Conservation (phyloP, 2,797 vertebrate species). For the Champsocephalus gunnari region DNA sequence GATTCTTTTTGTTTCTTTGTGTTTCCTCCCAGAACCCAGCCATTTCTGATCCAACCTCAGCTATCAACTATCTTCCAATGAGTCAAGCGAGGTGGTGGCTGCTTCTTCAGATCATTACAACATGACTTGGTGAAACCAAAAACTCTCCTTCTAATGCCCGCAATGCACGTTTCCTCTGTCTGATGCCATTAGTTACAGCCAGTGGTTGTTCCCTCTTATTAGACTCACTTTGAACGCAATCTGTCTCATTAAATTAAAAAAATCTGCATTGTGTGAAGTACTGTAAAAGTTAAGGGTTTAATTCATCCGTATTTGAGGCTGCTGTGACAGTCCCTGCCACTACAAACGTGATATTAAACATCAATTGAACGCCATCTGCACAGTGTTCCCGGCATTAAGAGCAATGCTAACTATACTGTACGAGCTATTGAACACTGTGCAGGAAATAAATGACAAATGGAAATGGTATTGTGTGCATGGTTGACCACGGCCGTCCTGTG, state of each 20-base stretch:
- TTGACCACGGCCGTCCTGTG: slow-evolving; percentile 68
- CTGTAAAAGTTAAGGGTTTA: slow-evolving; percentile 32
- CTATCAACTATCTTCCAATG: slow-evolving; percentile 68
- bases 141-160: slow-evolving; percentile 45
- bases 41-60: slow-evolving; percentile 64
- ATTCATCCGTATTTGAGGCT: slow-evolving; percentile 37
- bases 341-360: slow-evolving; percentile 72
- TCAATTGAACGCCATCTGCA: slow-evolving; percentile 58
- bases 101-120: slow-evolving; percentile 68
- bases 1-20: slow-evolving; percentile 30
- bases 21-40: slow-evolving; percentile 43
- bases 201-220: slow-evolving; percentile 67
- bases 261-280: slow-evolving; percentile 56
- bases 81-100: slow-evolving; percentile 67
- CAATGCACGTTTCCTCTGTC: slow-evolving; percentile 56
- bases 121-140: slow-evolving; percentile 67
- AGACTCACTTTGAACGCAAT: slow-evolving; percentile 62
- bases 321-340: slow-evolving; percentile 60
- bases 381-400: slow-evolving; percentile 43
- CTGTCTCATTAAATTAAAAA: slow-evolving; percentile 62
- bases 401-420: slow-evolving; percentile 30
- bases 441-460: slow-evolving; percentile 69
- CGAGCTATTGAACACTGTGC: slow-evolving; percentile 46
- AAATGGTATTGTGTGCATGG: slow-evolving; percentile 70
- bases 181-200: slow-evolving; percentile 64